Evolutionary conservation across 2,113 vertebrate species (phyloP).

Genomic region (Seriola dumerili): DNA sequence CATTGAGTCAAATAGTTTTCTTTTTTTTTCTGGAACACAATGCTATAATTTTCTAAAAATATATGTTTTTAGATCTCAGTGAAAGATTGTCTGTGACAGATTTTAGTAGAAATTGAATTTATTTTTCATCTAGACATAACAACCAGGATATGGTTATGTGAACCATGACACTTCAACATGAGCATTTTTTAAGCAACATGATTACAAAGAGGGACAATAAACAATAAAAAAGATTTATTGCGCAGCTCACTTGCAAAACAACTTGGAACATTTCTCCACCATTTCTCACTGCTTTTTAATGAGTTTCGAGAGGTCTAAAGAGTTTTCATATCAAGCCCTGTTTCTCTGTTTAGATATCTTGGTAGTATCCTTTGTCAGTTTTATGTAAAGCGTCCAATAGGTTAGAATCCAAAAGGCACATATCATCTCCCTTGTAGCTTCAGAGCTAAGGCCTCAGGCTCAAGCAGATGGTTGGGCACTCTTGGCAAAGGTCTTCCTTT

Average conservation of each 20-base stretch:
- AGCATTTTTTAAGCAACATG: neutral
- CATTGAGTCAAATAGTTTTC: neutral
- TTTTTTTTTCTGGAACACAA: slow-evolving; percentile 17
- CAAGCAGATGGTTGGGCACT: slow-evolving; percentile 67
- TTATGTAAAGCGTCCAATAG: neutral
- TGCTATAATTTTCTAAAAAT: neutral
- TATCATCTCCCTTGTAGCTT: slow-evolving; percentile 7
- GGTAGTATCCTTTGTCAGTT: neutral
- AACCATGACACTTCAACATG: neutral
- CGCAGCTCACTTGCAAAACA: neutral
- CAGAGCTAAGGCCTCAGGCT: slow-evolving; percentile 45
- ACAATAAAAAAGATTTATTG: slow-evolving; percentile 5
- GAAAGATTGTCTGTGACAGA: slow-evolving; percentile 8
- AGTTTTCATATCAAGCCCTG: neutral
- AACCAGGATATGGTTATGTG: neutral
- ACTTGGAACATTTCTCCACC: neutral
- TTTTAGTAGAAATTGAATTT: neutral
- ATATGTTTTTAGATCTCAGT: neutral
- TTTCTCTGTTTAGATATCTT: slow-evolving; percentile 13
- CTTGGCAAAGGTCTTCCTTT: slow-evolving; percentile 49
- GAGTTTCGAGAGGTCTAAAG: neutral
- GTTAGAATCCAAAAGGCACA: slow-evolving; percentile 36
- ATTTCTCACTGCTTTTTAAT: slow-evolving; percentile 16
- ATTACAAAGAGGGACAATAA: slow-evolving; percentile 3
- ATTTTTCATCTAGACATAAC: neutral